Evolutionary conservation across 1,140 invertebrate species (phyloP).

Genomic region (Luehdorfia chinensis): DNA sequence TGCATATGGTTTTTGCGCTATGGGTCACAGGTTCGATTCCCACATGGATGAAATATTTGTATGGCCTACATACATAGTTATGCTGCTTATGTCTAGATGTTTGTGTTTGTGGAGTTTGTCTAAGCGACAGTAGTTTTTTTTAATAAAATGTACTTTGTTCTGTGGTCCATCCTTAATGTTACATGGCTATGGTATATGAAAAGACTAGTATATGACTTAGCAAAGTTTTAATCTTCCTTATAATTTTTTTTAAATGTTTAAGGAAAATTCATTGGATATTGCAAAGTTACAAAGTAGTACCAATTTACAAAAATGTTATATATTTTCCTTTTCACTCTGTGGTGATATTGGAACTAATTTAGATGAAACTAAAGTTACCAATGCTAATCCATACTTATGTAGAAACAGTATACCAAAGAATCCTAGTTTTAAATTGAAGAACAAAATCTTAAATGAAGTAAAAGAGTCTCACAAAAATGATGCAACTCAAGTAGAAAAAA

Average conservation of each 20-base stretch:
- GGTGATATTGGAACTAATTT: background rate
- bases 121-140: no score
- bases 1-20: no score
- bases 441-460: background rate
- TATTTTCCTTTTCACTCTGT: constrained; percentile 6
- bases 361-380: background rate
- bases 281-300: background rate
- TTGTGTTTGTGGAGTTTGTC: no score
- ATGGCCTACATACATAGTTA: no score
- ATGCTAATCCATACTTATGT: background rate
- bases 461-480: background rate
- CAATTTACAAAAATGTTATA: background rate
- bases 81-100: no score
- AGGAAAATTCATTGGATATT: background rate
- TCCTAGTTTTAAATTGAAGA: background rate
- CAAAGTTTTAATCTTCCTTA: no score
- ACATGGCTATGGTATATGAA: no score
- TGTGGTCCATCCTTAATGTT: no score
- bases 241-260: background rate
- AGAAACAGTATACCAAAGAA: background rate
- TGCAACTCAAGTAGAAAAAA: background rate
- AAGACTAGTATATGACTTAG: no score
- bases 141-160: no score
- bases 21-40: no score
- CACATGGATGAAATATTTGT: no score